Base-by-base conservation (phyloP, 2,888 invertebrate species). In the Pheosia tremula region DNA sequence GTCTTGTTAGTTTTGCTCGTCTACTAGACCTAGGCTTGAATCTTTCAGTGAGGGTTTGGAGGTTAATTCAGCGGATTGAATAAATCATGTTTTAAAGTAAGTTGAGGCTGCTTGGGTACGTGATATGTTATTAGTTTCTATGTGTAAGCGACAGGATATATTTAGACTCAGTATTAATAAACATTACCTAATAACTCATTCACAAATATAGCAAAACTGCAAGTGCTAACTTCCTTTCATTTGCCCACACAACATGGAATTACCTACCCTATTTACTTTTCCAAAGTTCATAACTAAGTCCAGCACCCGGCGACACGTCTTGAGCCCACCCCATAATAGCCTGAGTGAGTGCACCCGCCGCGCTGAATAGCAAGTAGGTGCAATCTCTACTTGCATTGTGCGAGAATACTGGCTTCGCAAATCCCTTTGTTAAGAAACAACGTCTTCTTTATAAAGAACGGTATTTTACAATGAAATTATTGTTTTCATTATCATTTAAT, bases 1-100 rank as follows among this genome's bases (percentile, higher is more conserved):
- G 69, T 71, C 77, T 71, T 66, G 66, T 74, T 74, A 69, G 75
- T 74, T 75, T 60, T 64, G 36, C 39, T 13, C 39, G 39, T 11
- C 36, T 37, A 37, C 53, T 37, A 36, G 53, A 36, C 37, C 11
- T 10, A 8, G 53, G 37, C 11, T 53, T 53, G 37, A 53, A 53
- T 53, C 37, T 53, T 53, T 53, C 6, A 37, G 53, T 24, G 53
- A 52, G 2, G 37, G 24, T 50, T 50, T 50, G 7, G 24, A 8
- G 9, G 50, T 24, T 50, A 24, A 24, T 24, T 24, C 24, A 3
- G 24, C 13, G 50, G 50, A 24, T 50, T 13, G 50, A 24, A 50
- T 50, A 50, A 50, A 0, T 13, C 24, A 50, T 50, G 50, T 24
- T 24, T n/a, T n/a, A 47, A n/a, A 47, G 47, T 11, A 1, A 47